phyloP scores from a whole-genome alignment of 2,888 invertebrate genomes.

The Schizotus pectinicornis region DNA sequence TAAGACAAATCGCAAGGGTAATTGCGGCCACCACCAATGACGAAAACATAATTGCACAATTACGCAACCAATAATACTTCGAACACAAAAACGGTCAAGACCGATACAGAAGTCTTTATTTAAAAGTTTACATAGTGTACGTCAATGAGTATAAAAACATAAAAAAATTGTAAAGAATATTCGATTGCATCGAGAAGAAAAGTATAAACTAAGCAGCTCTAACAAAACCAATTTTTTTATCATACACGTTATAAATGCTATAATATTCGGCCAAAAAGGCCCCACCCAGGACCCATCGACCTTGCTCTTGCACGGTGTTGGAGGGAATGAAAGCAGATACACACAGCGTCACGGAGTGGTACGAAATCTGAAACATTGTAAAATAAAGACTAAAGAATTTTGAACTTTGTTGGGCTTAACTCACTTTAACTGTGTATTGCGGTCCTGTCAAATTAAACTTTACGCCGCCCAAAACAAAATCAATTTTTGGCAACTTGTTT shows the following conservation, averaged over 20 bases:
- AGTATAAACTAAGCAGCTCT: conserved; percentile 45
- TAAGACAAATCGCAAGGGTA: no score
- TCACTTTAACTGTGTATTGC: conserved; percentile 66
- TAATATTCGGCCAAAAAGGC: conserved; percentile 61
- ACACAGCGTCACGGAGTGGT: conserved; percentile 52
- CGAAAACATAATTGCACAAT: no score
- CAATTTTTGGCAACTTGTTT: conserved; percentile 65
- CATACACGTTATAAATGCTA: conserved; percentile 58
- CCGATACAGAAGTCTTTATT: no score
- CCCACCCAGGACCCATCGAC: conserved; percentile 59
- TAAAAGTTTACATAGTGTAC: no score
- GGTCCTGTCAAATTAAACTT: conserved; percentile 66
- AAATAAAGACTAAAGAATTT: conserved; percentile 3
- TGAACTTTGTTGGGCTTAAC: conserved; percentile 11
- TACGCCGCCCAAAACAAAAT: conserved; percentile 65
- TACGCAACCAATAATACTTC: no score
- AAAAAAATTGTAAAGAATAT: not conserved
- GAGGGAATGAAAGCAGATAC: conserved; percentile 57
- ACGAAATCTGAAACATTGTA: conserved; percentile 53
- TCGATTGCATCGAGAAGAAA: not conserved
- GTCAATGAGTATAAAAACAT: no score
- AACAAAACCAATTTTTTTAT: conserved; percentile 57
- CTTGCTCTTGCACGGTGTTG: conserved; percentile 33
- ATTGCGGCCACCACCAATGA: no score
- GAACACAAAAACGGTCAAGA: not conserved